Evolutionary conservation across 2,888 invertebrate species (phyloP).

Genomic region (Mesochorus sp.): DNA sequence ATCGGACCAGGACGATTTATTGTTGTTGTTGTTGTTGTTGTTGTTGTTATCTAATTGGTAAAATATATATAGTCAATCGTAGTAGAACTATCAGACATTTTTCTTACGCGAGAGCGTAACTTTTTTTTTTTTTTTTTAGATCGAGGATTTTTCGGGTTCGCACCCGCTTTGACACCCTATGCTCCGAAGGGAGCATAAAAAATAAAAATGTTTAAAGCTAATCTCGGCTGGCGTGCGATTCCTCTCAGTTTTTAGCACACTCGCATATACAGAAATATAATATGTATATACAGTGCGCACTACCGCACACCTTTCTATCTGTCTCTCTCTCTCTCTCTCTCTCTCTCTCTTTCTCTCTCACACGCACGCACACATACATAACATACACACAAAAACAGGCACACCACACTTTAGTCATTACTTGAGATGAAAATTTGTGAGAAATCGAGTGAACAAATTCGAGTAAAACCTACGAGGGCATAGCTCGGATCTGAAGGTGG

Average conservation of each 20-base stretch:
- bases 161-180: constrained; percentile 18
- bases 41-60: constrained; percentile 60
- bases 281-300: constrained; percentile 12
- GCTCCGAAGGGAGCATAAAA: constrained; percentile 33
- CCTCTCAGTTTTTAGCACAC: constrained; percentile 18
- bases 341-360: constrained; percentile 26
- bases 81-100: constrained; percentile 1
- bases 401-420: constrained; percentile 60
- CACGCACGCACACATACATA: too few species aligned
- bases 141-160: constrained; percentile 26
- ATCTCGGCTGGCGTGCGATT: constrained; percentile 53
- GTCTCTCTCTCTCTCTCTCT: constrained; percentile 44
- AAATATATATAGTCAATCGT: constrained; percentile 58
- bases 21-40: too few species aligned
- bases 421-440: constrained; percentile 80
- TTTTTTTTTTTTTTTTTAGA: constrained; percentile 27
- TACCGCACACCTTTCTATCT: constrained; percentile 5
- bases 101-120: constrained; percentile 27
- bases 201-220: constrained; percentile 60
- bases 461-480: constrained; percentile 78
- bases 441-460: constrained; percentile 79
- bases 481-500: constrained; percentile 61
- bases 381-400: neutral
- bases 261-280: constrained; percentile 6
- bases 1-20: constrained; percentile 50